A percentile compares a stretch with the other conserved stretches of the same genome.
These are phyloP conservation scores for Zaprionus bogoriensis DNA, from an alignment of 2,888 invertebrate species.

Conservation along the genomic window DNA sequence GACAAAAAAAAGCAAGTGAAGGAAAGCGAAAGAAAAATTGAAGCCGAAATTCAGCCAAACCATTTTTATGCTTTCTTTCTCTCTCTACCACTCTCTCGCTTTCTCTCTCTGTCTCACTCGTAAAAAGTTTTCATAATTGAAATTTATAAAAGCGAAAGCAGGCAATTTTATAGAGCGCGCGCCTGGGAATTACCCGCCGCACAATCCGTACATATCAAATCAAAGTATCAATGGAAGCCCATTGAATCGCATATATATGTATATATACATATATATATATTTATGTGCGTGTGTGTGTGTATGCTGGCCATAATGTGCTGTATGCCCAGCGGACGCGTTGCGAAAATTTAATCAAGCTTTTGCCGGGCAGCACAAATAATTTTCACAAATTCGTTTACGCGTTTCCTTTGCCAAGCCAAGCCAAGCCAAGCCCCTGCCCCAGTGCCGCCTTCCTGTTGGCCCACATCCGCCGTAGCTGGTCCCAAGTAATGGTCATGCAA, in stretches of 20 bases:
- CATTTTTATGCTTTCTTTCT: constrained; percentile 15
- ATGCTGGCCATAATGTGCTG: constrained; percentile 38
- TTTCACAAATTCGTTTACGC: constrained; percentile 70
- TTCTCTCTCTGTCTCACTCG: constrained; percentile 16
- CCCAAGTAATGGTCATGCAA: constrained; percentile 59
- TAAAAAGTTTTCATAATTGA: constrained; percentile 69
- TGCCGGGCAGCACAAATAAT: constrained; percentile 57
- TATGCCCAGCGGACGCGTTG: constrained; percentile 56
- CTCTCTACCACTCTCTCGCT: constrained; percentile 12
- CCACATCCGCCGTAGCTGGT: neutral
- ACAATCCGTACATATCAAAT: constrained; percentile 36
- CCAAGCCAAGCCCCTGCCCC: neutral
- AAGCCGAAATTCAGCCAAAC: constrained; percentile 10
- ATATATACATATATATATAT: neutral
- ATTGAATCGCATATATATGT: constrained; percentile 22
- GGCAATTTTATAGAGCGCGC: constrained; percentile 40
- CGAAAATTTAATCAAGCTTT: constrained; percentile 67
- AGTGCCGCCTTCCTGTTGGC: neutral
- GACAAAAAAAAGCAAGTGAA: constrained; percentile 28
- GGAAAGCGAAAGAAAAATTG: constrained; percentile 23
- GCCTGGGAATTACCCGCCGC: constrained; percentile 48
- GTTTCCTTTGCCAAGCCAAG: constrained; percentile 45
- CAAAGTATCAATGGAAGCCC: constrained; percentile 68
- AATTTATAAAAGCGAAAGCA: constrained; percentile 50
- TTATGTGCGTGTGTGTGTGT: constrained; percentile 7